Conservation (phyloP, 2,797 vertebrate species). For the Pithecia hirsuta region DNA sequence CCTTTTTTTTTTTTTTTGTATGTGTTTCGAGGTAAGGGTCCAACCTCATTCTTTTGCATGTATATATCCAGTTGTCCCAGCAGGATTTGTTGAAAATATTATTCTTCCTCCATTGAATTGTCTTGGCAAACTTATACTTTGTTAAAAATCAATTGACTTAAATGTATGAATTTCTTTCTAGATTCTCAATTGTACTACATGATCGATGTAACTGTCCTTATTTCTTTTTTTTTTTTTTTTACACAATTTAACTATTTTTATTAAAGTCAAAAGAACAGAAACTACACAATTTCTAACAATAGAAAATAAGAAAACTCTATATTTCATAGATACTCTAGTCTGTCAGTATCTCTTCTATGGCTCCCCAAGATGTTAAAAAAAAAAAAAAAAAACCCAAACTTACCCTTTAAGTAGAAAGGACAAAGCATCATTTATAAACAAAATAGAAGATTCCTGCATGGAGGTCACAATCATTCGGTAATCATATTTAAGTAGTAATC, state of each 20-base stretch:
- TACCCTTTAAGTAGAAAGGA: slow-evolving; percentile 19
- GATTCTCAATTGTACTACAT: neutral
- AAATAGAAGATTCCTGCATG: neutral
- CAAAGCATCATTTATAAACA: slow-evolving; percentile 39
- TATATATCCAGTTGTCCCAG: neutral
- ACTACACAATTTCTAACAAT: neutral
- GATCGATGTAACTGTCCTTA: neutral
- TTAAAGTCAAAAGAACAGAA: slow-evolving; percentile 41
- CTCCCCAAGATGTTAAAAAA: neutral
- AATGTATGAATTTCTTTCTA: neutral
- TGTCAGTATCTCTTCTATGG: slow-evolving; percentile 25
- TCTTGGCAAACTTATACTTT: neutral
- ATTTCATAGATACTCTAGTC: slow-evolving; percentile 10
- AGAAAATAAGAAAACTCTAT: slow-evolving; percentile 41
- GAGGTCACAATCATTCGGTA: neutral
- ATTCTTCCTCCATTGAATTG: neutral
- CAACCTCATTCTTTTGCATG: neutral
- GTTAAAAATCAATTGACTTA: neutral
- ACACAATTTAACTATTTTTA: slow-evolving; percentile 30
- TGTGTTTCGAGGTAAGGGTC: neutral
- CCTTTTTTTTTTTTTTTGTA: neutral
- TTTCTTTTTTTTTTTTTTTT: no score
- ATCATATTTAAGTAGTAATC: neutral
- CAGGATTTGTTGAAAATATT: neutral
- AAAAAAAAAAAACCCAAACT: neutral